phyloP scores from a whole-genome alignment of 1,140 invertebrate species.

The Caenorhabditis briggsae region DNA sequence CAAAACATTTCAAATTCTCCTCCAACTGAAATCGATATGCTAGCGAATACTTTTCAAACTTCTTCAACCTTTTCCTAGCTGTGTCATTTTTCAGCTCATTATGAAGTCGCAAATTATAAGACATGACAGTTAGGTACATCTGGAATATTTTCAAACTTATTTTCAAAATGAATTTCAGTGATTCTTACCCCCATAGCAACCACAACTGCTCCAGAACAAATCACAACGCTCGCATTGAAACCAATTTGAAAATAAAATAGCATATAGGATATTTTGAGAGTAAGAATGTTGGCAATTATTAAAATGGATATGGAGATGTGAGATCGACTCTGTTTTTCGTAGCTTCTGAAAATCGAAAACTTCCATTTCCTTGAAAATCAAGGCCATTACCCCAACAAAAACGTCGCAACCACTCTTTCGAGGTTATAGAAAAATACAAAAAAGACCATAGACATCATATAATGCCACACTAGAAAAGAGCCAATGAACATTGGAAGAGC shows the following conservation, averaged over 20 bases:
- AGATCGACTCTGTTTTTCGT: constrained; percentile 4
- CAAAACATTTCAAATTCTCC: not conserved
- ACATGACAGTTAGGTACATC: not conserved
- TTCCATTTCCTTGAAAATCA: not conserved
- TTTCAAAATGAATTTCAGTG: not conserved
- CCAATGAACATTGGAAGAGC: not conserved
- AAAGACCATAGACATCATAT: constrained; percentile 25
- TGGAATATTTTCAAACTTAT: not conserved
- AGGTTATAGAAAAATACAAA: constrained; percentile 6
- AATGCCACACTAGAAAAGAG: constrained; percentile 1
- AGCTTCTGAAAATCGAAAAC: not conserved
- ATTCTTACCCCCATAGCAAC: not conserved
- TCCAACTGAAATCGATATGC: constrained; percentile 3
- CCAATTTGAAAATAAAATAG: constrained; percentile 15
- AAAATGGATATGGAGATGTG: not conserved
- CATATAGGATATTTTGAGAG: not conserved
- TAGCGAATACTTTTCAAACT: not conserved
- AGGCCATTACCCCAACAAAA: not conserved
- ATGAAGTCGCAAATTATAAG: not conserved
- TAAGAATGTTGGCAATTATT: not conserved
- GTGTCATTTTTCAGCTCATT: not conserved
- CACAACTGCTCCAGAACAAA: not conserved
- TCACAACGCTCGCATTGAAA: not conserved
- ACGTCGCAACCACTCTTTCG: constrained; percentile 4
- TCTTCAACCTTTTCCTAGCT: not conserved